phyloP scores from a whole-genome alignment of 2,797 vertebrate species.

The Falco cherrug region DNA sequence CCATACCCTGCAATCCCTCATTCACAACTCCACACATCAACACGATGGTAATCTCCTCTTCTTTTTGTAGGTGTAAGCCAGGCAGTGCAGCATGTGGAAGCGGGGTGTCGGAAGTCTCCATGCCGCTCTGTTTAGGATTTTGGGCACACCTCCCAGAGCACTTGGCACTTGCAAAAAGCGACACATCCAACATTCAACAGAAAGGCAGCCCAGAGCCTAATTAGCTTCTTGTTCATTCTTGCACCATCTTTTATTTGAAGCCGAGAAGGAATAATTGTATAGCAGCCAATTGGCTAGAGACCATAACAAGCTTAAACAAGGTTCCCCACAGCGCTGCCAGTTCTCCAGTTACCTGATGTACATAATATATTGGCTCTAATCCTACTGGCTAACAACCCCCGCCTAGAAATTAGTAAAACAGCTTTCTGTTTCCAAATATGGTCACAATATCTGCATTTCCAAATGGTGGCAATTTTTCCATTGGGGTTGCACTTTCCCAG shows the following conservation, averaged over 20 bases:
- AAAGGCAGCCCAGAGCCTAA: constrained; percentile 57
- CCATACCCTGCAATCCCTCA: not conserved
- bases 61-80: not conserved
- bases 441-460: constrained; percentile 17
- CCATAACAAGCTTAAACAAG: constrained; percentile 64
- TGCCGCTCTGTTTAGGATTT: not conserved
- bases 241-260: constrained; percentile 66
- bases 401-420: constrained; percentile 35
- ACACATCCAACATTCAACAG: constrained; percentile 43
- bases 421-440: constrained; percentile 30
- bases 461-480: constrained; percentile 22
- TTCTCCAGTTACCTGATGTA: constrained; percentile 55
- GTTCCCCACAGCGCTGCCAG: constrained; percentile 50
- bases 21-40: not conserved
- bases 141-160: constrained; percentile 20
- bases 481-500: not conserved
- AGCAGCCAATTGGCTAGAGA: constrained; percentile 57
- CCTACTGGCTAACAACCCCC: not conserved
- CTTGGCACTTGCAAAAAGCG: not conserved
- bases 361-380: constrained; percentile 36
- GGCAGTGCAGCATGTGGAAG: not conserved
- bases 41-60: accelerated
- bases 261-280: constrained; percentile 52
- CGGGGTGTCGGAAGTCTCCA: not conserved
- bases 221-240: constrained; percentile 62